phyloP scores from a whole-genome alignment of 2,797 vertebrate species.

The Phrynocephalus guinanensis region DNA sequence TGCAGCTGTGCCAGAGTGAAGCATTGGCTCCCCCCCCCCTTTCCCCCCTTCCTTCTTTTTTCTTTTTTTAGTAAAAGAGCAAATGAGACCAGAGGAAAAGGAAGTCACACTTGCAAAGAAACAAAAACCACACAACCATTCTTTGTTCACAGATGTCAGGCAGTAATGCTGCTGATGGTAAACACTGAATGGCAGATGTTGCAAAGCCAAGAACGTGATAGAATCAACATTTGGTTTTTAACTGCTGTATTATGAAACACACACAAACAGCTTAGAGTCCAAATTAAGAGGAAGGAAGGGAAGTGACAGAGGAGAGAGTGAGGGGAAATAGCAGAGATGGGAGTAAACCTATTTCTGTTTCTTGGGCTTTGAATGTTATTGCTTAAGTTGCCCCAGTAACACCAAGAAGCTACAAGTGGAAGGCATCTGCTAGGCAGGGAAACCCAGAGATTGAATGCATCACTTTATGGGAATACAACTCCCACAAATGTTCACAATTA shows the following conservation, averaged over 20 bases:
- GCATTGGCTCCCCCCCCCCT: not conserved
- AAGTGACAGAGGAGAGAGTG: not conserved
- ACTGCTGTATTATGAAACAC: not conserved
- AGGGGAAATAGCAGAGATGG: not conserved
- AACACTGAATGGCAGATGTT: constrained; percentile 12
- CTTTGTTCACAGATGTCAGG: not conserved
- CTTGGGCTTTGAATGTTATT: not conserved
- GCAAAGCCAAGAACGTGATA: not conserved
- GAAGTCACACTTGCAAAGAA: not conserved
- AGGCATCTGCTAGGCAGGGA: too few species aligned
- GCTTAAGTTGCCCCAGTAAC: not conserved
- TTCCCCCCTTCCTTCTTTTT: too few species aligned
- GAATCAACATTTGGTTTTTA: not conserved
- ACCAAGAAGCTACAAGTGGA: not conserved
- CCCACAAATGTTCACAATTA: too few species aligned
- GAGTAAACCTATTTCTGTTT: not conserved
- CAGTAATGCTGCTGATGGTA: not conserved
- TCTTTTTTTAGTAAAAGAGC: not conserved
- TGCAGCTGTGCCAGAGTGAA: not conserved
- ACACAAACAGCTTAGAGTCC: not conserved
- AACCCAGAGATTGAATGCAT: too few species aligned
- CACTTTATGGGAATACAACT: too few species aligned
- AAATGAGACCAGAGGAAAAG: constrained; percentile 2
- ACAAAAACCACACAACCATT: not conserved
- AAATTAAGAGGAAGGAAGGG: not conserved